Base-by-base conservation (phyloP, 64 coral and sea anemone species). In the Dendrophyllia cribrosa region DNA sequence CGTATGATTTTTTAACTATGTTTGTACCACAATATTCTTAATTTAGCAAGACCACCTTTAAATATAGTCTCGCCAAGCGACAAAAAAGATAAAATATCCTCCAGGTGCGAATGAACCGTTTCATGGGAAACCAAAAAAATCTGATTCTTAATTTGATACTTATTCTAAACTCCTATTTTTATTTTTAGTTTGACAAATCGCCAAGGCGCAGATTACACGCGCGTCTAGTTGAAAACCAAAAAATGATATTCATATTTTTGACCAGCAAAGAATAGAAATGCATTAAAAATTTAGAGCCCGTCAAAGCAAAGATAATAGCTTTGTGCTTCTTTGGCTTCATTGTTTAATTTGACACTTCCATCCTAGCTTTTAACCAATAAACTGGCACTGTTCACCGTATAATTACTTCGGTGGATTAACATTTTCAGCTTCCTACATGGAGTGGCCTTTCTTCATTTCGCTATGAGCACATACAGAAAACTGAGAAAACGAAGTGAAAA, bases 281-380 rank as follows among this genome's bases (percentile, higher is more conserved):
- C 80, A 84, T 84, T 84, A 84, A 84, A 49, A 84, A 84, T 84
- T 84, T 51, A 84, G 19, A 24, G 61, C 80, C 19, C 13, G 80
- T 68, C 80, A 68, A 66, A 24, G 79, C 43, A 84, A 84, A 63
- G 53, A 62, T 68, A 49, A 84, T 84, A 50, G 78, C 46, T 49
- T 67, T 68, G 80, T 52, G 22, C 51, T 53, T 11, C 56, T 66
- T 69, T 15, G 58, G 56, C n/a, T 62, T 82, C 43, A 84, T 84
- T 84, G 80, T 84, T 82, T 84, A 22, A 84, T 84, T 84, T 84
- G 80, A 84, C 80, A 67, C 58, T 84, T 67, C 10, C 19, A 43
- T 67, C 7, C 44, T 7, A 50, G 47, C 15, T 19, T 51, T 84
- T 13, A 22, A 43, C 80, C 80, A 84, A 84, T 84, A 67, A 84